These are phyloP conservation scores for Unio delphinus DNA, from an alignment of 2,888 invertebrate genomes.

Conservation along the genomic window DNA sequence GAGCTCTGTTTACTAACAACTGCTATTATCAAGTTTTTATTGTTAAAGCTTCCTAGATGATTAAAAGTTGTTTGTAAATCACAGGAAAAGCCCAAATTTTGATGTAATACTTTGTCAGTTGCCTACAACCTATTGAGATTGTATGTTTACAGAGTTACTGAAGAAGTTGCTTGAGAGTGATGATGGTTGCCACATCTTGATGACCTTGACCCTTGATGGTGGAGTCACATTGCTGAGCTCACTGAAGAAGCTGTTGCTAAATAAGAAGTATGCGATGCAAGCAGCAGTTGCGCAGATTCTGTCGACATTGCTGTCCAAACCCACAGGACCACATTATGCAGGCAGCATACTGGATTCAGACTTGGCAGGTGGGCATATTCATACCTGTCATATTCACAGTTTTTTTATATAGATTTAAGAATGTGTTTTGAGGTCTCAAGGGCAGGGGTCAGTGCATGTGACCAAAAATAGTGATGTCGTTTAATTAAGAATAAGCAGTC, in stretches of 20 bases:
- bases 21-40: too few species aligned
- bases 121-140: too few species aligned
- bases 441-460: too few species aligned
- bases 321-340: conserved; percentile 20
- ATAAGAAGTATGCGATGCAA: conserved; percentile 34
- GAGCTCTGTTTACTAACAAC: too few species aligned
- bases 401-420: not conserved
- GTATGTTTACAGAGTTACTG: conserved; percentile 32
- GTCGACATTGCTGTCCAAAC: conserved; percentile 20
- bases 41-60: too few species aligned
- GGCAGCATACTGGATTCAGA: conserved; percentile 38
- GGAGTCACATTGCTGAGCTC: conserved; percentile 26
- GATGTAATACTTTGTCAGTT: too few species aligned
- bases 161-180: conserved; percentile 30
- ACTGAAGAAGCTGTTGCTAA: conserved; percentile 42
- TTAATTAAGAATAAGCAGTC: too few species aligned
- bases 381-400: not conserved
- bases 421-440: too few species aligned
- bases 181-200: conserved; percentile 21
- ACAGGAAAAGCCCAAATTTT: too few species aligned
- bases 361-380: conserved; percentile 26
- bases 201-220: conserved; percentile 26
- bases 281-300: conserved; percentile 37
- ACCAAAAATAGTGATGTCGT: too few species aligned
- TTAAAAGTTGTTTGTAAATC: too few species aligned